phyloP scores from a whole-genome alignment of 2,888 invertebrate species.

The Hofmannophila pseudospretella region DNA sequence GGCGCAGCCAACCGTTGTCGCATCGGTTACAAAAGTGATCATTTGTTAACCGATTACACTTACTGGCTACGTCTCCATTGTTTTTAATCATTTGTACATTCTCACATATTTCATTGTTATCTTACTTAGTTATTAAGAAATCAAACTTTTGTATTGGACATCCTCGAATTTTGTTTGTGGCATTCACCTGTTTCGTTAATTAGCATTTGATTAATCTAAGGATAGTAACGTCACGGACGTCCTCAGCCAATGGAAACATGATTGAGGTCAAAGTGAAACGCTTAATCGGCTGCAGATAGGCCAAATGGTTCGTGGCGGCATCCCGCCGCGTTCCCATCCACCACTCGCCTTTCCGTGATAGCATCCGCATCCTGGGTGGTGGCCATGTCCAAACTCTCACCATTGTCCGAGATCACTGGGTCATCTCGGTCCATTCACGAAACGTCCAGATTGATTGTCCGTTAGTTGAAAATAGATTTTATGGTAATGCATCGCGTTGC shows the following conservation, averaged over 20 bases:
- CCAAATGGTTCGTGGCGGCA: conserved; percentile 30
- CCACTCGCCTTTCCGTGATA: conserved; percentile 36
- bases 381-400: conserved; percentile 46
- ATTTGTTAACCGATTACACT: conserved; percentile 24
- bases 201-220: background rate
- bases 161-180: too few species aligned
- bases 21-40: conserved; percentile 22
- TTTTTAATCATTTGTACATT: background rate
- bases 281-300: conserved; percentile 20
- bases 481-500: conserved; percentile 54
- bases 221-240: conserved; percentile 1
- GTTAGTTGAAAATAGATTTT: conserved; percentile 37
- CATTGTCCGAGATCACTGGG: conserved; percentile 49
- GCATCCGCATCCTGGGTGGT: conserved; percentile 57
- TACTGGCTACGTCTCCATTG: conserved; percentile 8
- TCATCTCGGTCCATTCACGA: conserved; percentile 29
- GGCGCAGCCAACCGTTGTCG: conserved; percentile 17
- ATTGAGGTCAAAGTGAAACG: conserved; percentile 14
- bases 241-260: conserved; percentile 6
- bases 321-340: conserved; percentile 43
- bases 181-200: background rate
- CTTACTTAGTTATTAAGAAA: background rate
- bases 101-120: too few species aligned
- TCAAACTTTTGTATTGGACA: too few species aligned
- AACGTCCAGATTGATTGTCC: conserved; percentile 22